These are phyloP conservation scores for Anastatus disparis DNA, from an alignment of 1,140 invertebrate species.

Conservation along the genomic window DNA sequence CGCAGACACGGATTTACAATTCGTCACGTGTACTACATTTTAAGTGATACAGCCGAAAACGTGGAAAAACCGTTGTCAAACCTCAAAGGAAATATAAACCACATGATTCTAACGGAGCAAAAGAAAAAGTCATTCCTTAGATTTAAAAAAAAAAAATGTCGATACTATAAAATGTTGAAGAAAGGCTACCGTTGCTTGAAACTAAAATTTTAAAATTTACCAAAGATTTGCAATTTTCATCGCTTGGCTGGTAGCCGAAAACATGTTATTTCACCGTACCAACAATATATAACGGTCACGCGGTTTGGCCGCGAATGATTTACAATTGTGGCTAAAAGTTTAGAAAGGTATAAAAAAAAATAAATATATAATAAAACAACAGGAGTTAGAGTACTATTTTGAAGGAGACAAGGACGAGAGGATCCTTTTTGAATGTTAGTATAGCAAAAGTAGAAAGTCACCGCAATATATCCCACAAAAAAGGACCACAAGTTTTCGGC, in stretches of 20 bases:
- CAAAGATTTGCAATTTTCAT: slow-evolving; percentile 5
- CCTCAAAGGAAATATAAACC: too few relatives aligned
- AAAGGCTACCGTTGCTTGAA: too few relatives aligned
- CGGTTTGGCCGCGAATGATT: neutral
- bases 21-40: too few relatives aligned
- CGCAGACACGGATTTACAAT: too few relatives aligned
- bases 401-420: neutral
- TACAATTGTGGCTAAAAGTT: slow-evolving; percentile 12
- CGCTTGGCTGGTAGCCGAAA: neutral
- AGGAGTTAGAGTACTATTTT: neutral
- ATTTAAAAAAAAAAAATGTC: too few relatives aligned
- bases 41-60: too few relatives aligned
- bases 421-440: neutral
- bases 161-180: too few relatives aligned
- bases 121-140: too few relatives aligned
- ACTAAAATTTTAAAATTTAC: too few relatives aligned
- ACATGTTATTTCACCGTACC: neutral
- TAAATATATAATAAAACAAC: neutral
- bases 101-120: too few relatives aligned
- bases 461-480: neutral
- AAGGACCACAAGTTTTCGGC: too few relatives aligned
- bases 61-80: too few relatives aligned
- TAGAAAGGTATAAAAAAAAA: neutral
- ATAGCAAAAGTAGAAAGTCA: neutral
- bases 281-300: neutral